Base-by-base conservation (phyloP, 2,888 invertebrate genomes). In the Drosophila melanosoma region DNA sequence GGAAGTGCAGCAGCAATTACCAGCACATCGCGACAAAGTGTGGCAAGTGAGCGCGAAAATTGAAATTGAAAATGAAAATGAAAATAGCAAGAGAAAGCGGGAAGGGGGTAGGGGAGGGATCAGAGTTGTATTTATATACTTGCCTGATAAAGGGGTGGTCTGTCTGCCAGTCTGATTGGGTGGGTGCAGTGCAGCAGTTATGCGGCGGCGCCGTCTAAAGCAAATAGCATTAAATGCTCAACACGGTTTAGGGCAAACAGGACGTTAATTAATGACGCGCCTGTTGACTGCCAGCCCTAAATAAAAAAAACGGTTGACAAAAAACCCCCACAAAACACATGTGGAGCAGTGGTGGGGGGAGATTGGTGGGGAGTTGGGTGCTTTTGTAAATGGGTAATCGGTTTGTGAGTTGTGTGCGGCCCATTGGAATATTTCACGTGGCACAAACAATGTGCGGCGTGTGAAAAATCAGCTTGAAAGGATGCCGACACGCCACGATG, bases 381-480 rank as follows among this genome's bases (percentile, higher is more conserved):
- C 15, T 36, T 48, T 29, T 8, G 53, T 33, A 29, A 51, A 60
- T 48, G 35, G 67, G 73, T 81, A 76, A 79, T 79, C 81, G 66
- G 62, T 71, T 74, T 82, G 73, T 82, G 74, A 78, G 73, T 72
- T 80, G 81, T 69, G 85, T 78, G 84, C 71, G 87, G 80, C 82
- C 64, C 83, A 82, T 77, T 83, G 74, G 65, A 73, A 74, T 64
- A 60, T 69, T 63, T 87, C 71, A 81, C 79, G 82, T 80, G 73
- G 79, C 62, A 87, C 73, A 77, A 83, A 83, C 77, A 75, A 73
- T 63, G 48, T 72, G 80, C 78, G 75, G 87, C 89, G 90, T 87
- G 87, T 88, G 90, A 90, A 88, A 89, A 87, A 85, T 74, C 80
- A 74, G 81, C 89, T 90, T 87, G 69, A 87, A 87, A 87, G 89